Base-by-base conservation (phyloP, 2,113 vertebrate species). In the Microtus richardsoni region DNA sequence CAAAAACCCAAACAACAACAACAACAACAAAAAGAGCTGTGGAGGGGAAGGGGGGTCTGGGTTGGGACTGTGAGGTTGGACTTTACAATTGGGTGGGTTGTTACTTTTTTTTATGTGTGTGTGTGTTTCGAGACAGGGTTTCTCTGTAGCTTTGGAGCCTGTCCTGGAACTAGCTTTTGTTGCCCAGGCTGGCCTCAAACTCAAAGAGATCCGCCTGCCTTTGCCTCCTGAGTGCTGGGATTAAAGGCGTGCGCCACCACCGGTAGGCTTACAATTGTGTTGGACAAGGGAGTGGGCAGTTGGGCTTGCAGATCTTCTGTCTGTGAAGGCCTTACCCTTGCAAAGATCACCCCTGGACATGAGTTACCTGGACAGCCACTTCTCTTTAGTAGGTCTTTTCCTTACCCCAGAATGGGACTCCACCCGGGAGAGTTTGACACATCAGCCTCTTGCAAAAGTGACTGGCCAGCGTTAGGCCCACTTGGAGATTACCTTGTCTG, bases 261-360 rank as follows among this genome's bases (percentile, higher is more conserved):
- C 19, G 1, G 6, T 5, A 58, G 58, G 58, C 2, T 41, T 16
- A 68, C 71, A 66, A 5, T n/a, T 5, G 44, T 39, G 54, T 54
- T 41, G 17, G 33, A 13, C 4, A 39, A 49, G 91, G 8, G 41
- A n/a, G 41, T 22, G 7, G 39, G 41, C 68, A 24, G 30, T 9
- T 0, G 19, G 11, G 36, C 17, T 26, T 62, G 30, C 11, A 5
- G 14, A 9, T 0, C 5, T 36, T 7, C 2, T 28, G 44, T 24
- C 12, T 22, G 28, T 60, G 28, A 58, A 54, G 52, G 68, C 88
- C 24, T 58, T 16, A 22, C 26, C 19, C 13, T 19, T 4, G 22
- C 5, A 10, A 10, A 54, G 5, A 26, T 17, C 11, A 66, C 19
- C 21, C n/a, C 22, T 85, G 2, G 39, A 36, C 47, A 19, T 49